Percentiles rank a stretch among this genome's conserved stretches.
Evolutionary conservation across 2,888 invertebrate genomes (phyloP).

Genomic region (Eristalis pertinax): DNA sequence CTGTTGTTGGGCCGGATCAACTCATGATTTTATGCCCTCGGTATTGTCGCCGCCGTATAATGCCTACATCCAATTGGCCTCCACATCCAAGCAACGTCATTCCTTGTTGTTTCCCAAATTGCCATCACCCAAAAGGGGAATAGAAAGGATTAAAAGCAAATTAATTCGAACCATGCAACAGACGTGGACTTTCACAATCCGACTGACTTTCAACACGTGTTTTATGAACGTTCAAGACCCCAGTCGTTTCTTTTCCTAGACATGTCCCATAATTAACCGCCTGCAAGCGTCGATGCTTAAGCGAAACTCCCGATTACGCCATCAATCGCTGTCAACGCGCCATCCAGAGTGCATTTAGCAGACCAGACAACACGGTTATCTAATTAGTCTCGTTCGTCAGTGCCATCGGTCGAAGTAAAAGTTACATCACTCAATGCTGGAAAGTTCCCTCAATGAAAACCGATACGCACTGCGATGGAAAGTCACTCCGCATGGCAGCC

Average conservation of each 20-base stretch:
- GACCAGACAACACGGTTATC: background rate
- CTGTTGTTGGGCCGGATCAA: too few relatives aligned
- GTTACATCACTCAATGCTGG: background rate
- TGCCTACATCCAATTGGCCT: too few relatives aligned
- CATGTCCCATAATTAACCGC: background rate
- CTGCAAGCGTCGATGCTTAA: background rate
- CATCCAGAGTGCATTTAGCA: background rate
- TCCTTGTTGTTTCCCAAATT: background rate
- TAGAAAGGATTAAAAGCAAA: background rate
- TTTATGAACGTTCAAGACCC: background rate
- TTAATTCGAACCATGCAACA: background rate
- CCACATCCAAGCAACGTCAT: too few relatives aligned
- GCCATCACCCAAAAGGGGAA: background rate
- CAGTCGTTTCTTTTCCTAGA: background rate
- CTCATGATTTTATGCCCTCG: too few relatives aligned
- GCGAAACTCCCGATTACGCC: background rate
- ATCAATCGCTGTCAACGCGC: background rate
- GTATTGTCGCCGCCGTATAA: too few relatives aligned
- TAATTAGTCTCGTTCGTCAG: background rate
- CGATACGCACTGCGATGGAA: conserved; percentile 52
- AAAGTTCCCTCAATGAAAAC: conserved; percentile 15
- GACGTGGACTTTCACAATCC: background rate
- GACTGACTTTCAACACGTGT: background rate
- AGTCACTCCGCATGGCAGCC: conserved; percentile 35
- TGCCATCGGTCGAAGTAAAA: background rate